Evolutionary conservation across 2,888 invertebrate genomes (phyloP).

Genomic region (Yponomeuta plumbellus): DNA sequence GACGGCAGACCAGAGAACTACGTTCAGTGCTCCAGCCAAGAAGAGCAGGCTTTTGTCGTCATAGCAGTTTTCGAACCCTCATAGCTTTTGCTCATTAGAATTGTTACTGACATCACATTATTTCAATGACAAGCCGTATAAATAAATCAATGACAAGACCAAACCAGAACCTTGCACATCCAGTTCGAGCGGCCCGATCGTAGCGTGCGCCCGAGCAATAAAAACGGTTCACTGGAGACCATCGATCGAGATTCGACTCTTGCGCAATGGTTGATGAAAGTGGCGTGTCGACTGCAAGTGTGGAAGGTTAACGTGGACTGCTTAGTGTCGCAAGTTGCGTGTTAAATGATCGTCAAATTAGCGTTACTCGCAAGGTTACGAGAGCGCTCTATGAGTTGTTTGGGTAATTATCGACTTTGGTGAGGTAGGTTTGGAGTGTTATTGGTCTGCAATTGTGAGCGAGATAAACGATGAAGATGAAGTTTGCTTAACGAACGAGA

Average conservation of each 20-base stretch:
- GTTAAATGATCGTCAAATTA: not conserved
- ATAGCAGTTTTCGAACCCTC: no score
- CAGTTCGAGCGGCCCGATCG: not conserved
- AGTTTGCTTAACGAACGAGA: no score
- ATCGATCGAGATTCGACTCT: slow-evolving; percentile 1
- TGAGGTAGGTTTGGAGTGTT: not conserved
- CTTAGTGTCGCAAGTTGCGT: not conserved
- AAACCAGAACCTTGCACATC: not conserved
- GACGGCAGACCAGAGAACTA: no score
- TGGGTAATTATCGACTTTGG: not conserved
- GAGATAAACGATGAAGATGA: no score
- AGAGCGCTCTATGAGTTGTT: not conserved
- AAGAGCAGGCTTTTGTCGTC: no score
- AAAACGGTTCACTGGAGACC: not conserved
- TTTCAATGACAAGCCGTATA: no score
- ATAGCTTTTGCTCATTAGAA: no score
- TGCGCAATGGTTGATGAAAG: not conserved
- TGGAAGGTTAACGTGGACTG: not conserved
- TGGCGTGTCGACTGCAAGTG: not conserved
- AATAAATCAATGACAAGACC: not conserved
- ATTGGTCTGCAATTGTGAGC: no score
- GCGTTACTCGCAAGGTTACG: not conserved
- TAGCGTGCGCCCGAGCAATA: not conserved
- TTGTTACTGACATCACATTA: no score
- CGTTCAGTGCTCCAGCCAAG: no score